These are phyloP conservation scores for Acronicta alni DNA, from an alignment of 2,888 invertebrate species.

Conservation along the genomic window DNA sequence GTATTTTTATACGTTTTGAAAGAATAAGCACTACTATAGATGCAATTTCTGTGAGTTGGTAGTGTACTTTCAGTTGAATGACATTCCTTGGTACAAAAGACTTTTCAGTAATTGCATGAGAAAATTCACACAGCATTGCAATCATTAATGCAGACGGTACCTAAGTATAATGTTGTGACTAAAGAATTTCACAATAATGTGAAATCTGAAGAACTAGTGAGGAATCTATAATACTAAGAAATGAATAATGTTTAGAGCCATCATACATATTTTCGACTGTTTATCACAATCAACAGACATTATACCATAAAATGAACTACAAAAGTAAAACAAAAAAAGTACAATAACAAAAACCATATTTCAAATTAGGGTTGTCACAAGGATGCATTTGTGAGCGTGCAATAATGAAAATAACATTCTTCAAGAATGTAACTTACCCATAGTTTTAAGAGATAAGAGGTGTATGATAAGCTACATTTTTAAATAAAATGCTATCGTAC, in stretches of 20 bases:
- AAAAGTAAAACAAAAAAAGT: slow-evolving; percentile 26
- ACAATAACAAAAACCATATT: slow-evolving; percentile 47
- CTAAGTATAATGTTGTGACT: not conserved
- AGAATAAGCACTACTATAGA: too few relatives aligned
- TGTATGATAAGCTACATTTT: not conserved
- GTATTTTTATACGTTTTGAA: too few relatives aligned
- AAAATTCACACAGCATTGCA: slow-evolving; percentile 22
- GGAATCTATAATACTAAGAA: slow-evolving; percentile 6
- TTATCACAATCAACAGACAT: slow-evolving; percentile 42
- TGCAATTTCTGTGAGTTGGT: too few relatives aligned
- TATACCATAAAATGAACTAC: slow-evolving; percentile 19
- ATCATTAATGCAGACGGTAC: not conserved
- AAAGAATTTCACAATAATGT: slow-evolving; percentile 17
- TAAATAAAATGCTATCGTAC: not conserved
- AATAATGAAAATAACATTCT: slow-evolving; percentile 14
- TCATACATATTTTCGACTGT: slow-evolving; percentile 21
- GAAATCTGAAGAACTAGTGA: slow-evolving; percentile 17
- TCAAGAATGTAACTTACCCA: not conserved
- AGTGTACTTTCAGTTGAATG: slow-evolving; percentile 8
- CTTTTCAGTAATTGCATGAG: slow-evolving; percentile 12
- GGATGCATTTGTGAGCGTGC: slow-evolving; percentile 47
- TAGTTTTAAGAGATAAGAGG: not conserved
- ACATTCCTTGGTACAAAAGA: slow-evolving; percentile 14
- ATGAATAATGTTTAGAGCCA: not conserved
- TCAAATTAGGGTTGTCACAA: slow-evolving; percentile 49